phyloP scores from a whole-genome alignment of 2,797 vertebrate species.

The Myotis planiceps region DNA sequence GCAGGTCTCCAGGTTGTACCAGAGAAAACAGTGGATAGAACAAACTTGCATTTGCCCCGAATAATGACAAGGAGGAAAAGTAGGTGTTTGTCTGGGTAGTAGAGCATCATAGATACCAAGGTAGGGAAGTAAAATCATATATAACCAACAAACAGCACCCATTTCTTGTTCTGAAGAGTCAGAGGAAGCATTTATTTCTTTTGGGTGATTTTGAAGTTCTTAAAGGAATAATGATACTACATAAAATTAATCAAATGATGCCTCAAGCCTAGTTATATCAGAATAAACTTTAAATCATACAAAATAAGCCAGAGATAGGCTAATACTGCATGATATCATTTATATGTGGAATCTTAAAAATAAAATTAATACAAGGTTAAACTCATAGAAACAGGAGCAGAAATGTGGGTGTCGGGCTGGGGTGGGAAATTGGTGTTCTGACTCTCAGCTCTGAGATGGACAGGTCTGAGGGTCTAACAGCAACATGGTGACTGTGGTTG shows the following conservation, averaged over 20 bases:
- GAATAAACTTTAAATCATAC: neutral
- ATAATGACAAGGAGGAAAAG: slow-evolving; percentile 62
- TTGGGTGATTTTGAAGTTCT: neutral
- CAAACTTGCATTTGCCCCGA: slow-evolving; percentile 62
- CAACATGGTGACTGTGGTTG: neutral
- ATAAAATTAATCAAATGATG: neutral
- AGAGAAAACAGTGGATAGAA: neutral
- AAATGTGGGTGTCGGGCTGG: neutral
- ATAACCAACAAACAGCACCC: neutral
- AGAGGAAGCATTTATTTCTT: neutral
- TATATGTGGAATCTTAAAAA: neutral
- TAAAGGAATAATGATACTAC: neutral
- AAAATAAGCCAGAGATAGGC: neutral
- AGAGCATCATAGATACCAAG: neutral
- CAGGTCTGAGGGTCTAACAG: neutral
- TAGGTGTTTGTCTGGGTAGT: slow-evolving; percentile 47
- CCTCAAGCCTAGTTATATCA: neutral
- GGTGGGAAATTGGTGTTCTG: neutral
- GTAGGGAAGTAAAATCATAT: neutral
- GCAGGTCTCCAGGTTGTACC: slow-evolving; percentile 32
- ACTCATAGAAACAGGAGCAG: neutral
- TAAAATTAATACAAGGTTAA: neutral
- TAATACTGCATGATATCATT: neutral
- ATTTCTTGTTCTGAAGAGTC: neutral
- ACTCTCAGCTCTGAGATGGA: neutral